A percentile compares a stretch with the other conserved stretches of the same genome.
These are phyloP conservation scores for Augochlora pura DNA, from an alignment of 1,140 invertebrate genomes.

Conservation along the genomic window DNA sequence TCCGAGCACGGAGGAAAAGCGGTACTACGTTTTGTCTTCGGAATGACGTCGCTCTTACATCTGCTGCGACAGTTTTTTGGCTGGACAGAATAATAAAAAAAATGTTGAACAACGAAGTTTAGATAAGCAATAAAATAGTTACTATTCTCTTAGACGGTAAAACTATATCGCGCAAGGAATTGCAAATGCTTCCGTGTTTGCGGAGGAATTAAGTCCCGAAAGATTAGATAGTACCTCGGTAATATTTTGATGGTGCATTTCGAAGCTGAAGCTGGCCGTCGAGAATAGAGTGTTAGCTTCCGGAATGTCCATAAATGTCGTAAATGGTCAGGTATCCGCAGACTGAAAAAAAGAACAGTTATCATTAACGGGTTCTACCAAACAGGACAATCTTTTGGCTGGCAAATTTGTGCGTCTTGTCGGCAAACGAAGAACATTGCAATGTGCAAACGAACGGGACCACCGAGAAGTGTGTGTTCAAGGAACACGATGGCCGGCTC, in stretches of 20 bases:
- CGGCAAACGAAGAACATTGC: constrained; percentile 41
- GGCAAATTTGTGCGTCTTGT: background rate
- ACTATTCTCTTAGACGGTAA: background rate
- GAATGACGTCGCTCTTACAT: background rate
- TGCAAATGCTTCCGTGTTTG: constrained; percentile 24
- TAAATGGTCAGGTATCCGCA: background rate
- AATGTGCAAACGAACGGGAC: constrained; percentile 20
- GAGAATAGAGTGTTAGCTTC: background rate
- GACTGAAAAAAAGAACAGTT: background rate
- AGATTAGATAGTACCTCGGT: constrained; percentile 31
- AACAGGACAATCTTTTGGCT: background rate
- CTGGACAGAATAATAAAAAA: background rate
- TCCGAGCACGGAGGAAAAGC: background rate
- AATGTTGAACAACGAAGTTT: background rate
- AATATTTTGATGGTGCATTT: background rate
- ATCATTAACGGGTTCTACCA: background rate
- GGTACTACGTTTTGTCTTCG: background rate
- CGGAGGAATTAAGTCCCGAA: background rate
- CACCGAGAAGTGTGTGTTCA: constrained; percentile 49
- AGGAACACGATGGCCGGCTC: constrained; percentile 51
- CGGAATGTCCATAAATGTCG: too few species aligned
- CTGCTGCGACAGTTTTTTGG: background rate
- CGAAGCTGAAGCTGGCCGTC: background rate
- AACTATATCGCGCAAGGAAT: background rate
- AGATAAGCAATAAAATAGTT: constrained; percentile 4